Percentiles rank a stretch among this genome's conserved stretches.
phyloP scores from a whole-genome alignment of 2,113 vertebrate species.

The Hassar affinis region DNA sequence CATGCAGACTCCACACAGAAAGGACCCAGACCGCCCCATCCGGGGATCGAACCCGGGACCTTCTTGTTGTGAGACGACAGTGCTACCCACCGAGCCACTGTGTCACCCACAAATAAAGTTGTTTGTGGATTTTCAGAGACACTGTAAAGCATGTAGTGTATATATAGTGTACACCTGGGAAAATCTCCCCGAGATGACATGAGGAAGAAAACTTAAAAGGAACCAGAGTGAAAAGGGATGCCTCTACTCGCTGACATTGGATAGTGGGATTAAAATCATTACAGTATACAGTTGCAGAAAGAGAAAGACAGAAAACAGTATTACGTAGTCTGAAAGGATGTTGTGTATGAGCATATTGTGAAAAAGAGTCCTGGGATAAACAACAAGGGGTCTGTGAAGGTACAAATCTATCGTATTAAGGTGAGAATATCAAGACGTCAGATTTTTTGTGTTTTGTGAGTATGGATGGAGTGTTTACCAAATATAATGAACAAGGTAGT shows the following conservation, averaged over 20 bases:
- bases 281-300: neutral
- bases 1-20: too few species aligned
- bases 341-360: neutral
- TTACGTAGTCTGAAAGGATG: neutral
- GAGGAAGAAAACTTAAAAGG: neutral
- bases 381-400: neutral
- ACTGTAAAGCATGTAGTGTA: neutral
- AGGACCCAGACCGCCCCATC: too few species aligned
- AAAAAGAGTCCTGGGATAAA: neutral
- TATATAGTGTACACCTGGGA: neutral
- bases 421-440: neutral
- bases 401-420: neutral
- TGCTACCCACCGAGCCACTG: too few species aligned
- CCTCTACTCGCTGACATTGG: neutral
- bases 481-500: neutral
- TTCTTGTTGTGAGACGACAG: too few species aligned
- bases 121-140: neutral
- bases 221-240: neutral
- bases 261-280: neutral
- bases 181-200: neutral
- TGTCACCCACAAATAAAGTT: neutral
- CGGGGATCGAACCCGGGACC: too few species aligned
- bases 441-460: neutral
- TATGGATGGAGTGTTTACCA: too few species aligned
- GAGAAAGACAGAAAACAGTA: neutral